Evolutionary conservation across 2,888 invertebrate genomes (phyloP), one percentile per base, ranked within the genome.

Genomic region (Notocelia uddmanniana): DNA sequence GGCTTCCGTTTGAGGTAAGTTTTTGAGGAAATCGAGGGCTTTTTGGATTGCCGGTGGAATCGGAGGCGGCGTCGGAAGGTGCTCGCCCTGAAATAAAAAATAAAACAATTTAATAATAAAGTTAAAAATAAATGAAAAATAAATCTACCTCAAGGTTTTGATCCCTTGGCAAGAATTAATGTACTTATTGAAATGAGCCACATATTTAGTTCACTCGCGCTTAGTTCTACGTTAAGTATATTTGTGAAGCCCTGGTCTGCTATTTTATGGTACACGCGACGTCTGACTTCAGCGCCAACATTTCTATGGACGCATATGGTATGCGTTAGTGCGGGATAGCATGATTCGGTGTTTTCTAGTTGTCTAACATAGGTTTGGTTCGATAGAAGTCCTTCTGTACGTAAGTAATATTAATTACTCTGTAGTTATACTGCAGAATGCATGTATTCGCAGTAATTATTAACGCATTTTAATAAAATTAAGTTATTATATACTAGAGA

Each of bases 11-110:
- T 95, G 94, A 2, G 95, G 94, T n/a, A 93, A 84, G 18, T 91
- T 89, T 79, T 93, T 94, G 79, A 96, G 91, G 87, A 95, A 95
- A 21, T 96, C 96, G 76, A 96, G 86, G 59, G 96, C 95, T 75
- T 94, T 95, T 80, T 95, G 95, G 77, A 97, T 97, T 77, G 96
- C 97, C 67, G 95, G 93, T 10, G 97, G 97, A 76, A 97, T 96
- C 21, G 97, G 97, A n/a, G 97, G 97, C 5, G 97, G 96, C 10
- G 97, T 97, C 15, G 97, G 97, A 57, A 97, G 90, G 86, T 97
- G 97, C 60, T 95, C 96, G 48, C 97, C 97, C 87, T 93, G 85
- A 50, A 79, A 18, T 66, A 26, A 45, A 11, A 60, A 15, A 59
- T 58, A 62, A 59, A 48, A 26, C 31, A 31, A 31, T 2, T 31